Base-by-base conservation (phyloP, 2,797 vertebrate genomes). In the Cryptoprocta ferox region DNA sequence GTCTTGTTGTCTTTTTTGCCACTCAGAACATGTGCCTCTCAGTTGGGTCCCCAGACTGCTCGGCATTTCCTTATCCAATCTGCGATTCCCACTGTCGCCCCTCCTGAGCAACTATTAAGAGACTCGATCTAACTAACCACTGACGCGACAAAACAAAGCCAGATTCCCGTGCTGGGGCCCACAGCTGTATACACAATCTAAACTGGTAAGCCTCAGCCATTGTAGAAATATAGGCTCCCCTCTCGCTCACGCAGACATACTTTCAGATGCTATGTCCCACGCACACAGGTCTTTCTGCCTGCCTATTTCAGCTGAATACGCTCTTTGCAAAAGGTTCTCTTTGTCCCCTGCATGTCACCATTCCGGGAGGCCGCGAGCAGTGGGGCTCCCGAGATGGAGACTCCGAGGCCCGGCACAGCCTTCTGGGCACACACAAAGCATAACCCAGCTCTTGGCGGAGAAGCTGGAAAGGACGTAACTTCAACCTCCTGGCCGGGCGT, bases 321-420 rank as follows among this genome's bases (percentile, higher is more conserved):
- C 97, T 98, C 98, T 98, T 95, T 98, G 97, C 98, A 98, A 97
- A 98, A 96, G 80, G 98, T 98, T 95, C 98, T 98, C 97, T 97
- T 96, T 50, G 84, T 99, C 96, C 91, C 86, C 91, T 95, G 94
- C 95, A 95, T 97, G 42, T 59, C 89, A 70, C 2, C 0, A 13
- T 66, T 39, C 81, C 70, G 39, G 45, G 32, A n/a, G 75, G 13
- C 75, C 30, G 0, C 0, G 0, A 42, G 73, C 12, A 61, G 76
- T 32, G 19, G 56, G 32, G 45, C 56, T 35, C 21, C 14, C 2
- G 73, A 42, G 19, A 50, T 2, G 21, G 76, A 75, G 48, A 35
- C n/a, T 42, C 35, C 0, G 0, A 48, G 61, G 83, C 70, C 42
- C 39, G 39, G 39, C 26, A 63, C 0, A 15, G 59, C 30, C 85